These are phyloP conservation scores for Nasonia giraulti DNA, from an alignment of 1,140 invertebrate genomes.

Conservation along the genomic window DNA sequence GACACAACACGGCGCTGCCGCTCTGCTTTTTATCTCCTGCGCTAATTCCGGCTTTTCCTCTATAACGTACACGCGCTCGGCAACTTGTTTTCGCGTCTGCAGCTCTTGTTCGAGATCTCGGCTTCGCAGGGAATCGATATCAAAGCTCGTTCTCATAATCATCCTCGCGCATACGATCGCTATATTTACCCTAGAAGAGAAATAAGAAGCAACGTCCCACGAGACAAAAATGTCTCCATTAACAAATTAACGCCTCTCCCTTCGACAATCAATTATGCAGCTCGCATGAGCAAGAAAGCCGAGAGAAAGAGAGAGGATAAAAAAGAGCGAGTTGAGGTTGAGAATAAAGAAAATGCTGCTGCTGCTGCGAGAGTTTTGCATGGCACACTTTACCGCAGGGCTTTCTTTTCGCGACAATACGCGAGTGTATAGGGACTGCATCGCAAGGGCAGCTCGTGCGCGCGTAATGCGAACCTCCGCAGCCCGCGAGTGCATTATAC, in stretches of 20 bases:
- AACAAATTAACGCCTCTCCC: not conserved
- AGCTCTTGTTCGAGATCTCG: conserved; percentile 5
- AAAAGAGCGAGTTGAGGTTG: not conserved
- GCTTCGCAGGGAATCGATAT: conserved; percentile 7
- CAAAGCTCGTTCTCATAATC: too few species aligned
- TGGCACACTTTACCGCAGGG: conserved; percentile 54
- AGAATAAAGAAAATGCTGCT: not conserved
- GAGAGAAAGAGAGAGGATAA: not conserved
- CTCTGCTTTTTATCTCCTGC: not conserved
- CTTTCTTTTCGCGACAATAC: conserved; percentile 61
- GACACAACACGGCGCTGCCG: not conserved
- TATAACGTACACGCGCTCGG: not conserved
- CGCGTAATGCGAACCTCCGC: conserved; percentile 60
- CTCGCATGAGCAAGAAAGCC: not conserved
- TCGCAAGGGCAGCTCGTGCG: conserved; percentile 55
- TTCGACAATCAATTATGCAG: not conserved
- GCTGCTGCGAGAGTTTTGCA: not conserved
- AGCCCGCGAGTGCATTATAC: conserved; percentile 61
- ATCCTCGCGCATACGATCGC: too few species aligned
- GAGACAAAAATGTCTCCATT: not conserved
- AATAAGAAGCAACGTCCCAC: not conserved
- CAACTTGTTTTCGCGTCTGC: not conserved
- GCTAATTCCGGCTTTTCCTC: not conserved
- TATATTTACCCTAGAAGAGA: not conserved
- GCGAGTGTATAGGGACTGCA: conserved; percentile 51